These are phyloP conservation scores for Herpetotheres cachinnans DNA, from an alignment of 2,113 vertebrate species.

Conservation along the genomic window DNA sequence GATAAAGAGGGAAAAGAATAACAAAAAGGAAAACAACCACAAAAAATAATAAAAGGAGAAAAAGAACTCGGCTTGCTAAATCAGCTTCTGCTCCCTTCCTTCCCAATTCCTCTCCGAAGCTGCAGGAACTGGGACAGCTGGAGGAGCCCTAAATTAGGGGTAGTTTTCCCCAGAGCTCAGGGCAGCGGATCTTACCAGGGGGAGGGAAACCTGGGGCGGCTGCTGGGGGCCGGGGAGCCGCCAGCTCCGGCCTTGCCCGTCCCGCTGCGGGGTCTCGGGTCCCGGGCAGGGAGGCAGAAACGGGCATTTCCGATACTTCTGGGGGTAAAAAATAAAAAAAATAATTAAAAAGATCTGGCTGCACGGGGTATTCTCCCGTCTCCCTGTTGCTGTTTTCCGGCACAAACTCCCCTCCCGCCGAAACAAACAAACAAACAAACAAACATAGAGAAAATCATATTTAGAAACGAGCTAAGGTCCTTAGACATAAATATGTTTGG, in stretches of 20 bases:
- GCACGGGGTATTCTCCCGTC: background rate
- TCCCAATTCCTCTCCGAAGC: background rate
- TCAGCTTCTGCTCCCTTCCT: background rate
- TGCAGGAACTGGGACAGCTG: background rate
- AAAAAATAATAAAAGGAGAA: background rate
- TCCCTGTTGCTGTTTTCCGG: background rate
- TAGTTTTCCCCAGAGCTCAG: background rate
- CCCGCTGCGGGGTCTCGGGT: rapidly evolving
- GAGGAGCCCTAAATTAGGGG: background rate
- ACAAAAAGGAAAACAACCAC: background rate
- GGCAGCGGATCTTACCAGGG: background rate
- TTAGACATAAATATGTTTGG: background rate
- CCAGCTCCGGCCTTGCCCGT: background rate
- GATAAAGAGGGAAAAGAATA: background rate
- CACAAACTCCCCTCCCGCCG: background rate
- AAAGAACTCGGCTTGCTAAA: background rate
- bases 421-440: background rate
- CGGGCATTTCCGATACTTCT: background rate
- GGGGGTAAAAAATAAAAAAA: too few species aligned
- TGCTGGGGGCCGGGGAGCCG: background rate
- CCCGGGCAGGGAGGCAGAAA: background rate
- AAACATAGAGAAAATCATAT: background rate
- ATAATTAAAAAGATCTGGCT: background rate
- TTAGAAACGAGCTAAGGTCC: background rate
- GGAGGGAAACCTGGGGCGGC: background rate